phyloP scores from a whole-genome alignment of 2,888 invertebrate species.

The Micropterix aruncella region DNA sequence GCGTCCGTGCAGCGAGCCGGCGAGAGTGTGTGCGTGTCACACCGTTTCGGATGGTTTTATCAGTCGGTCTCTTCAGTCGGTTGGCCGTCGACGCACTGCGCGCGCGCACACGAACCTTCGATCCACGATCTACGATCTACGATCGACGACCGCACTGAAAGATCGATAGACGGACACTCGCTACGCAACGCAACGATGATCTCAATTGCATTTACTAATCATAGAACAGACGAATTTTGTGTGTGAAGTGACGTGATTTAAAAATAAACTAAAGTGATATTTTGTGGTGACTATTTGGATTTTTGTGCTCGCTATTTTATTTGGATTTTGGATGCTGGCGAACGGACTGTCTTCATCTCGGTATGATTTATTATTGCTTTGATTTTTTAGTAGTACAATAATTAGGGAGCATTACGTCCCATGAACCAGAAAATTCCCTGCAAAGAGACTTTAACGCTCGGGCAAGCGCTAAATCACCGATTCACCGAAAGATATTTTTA shows the following conservation, averaged over 20 bases:
- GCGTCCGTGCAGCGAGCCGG: background rate
- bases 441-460: too few species aligned
- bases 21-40: background rate
- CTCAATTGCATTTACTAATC: background rate
- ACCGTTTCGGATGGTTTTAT: background rate
- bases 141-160: too few species aligned
- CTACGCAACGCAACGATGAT: background rate
- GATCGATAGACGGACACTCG: background rate
- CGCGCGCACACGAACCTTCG: background rate
- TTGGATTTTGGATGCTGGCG: background rate
- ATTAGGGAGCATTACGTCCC: too few species aligned
- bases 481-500: too few species aligned
- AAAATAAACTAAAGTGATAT: background rate
- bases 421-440: too few species aligned
- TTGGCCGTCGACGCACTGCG: background rate
- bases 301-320: background rate
- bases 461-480: too few species aligned
- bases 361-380: too few species aligned
- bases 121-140: background rate
- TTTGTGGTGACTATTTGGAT: background rate
- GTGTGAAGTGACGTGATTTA: background rate
- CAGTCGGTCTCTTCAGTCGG: background rate
- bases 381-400: too few species aligned
- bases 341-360: too few species aligned
- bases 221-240: too few species aligned